Percentiles rank a stretch among this genome's conserved stretches.
These are phyloP conservation scores for Pseudomyrmex sp. DNA, from an alignment of 1,140 invertebrate genomes.

Conservation along the genomic window DNA sequence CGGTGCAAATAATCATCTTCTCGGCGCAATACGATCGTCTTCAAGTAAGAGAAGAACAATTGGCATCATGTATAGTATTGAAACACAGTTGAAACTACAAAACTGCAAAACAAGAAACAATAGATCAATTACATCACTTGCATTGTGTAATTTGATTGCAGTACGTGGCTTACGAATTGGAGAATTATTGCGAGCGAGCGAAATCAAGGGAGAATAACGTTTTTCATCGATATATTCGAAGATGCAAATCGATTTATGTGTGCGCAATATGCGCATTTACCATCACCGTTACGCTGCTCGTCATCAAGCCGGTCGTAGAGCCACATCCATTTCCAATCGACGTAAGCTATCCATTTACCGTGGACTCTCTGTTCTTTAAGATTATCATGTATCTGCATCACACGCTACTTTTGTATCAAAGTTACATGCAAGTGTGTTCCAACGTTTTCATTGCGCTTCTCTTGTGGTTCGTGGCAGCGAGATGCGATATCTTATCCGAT, in stretches of 20 bases:
- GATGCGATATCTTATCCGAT: slow-evolving; percentile 65
- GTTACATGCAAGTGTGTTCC: slow-evolving; percentile 40
- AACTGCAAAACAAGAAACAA: slow-evolving; percentile 1
- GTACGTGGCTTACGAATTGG: slow-evolving; percentile 54
- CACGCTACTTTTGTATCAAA: slow-evolving; percentile 60
- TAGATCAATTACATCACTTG: neutral
- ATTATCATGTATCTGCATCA: slow-evolving; percentile 65
- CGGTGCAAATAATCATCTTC: slow-evolving; percentile 49
- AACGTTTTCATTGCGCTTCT: slow-evolving; percentile 65
- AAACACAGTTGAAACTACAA: neutral
- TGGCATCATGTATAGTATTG: neutral
- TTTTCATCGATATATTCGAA: slow-evolving; percentile 56
- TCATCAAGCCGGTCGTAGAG: slow-evolving; percentile 59
- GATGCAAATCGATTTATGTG: slow-evolving; percentile 24
- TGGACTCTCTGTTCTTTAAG: slow-evolving; percentile 32
- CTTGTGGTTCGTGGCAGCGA: slow-evolving; percentile 68
- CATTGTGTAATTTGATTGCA: slow-evolving; percentile 26
- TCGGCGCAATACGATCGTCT: slow-evolving; percentile 32
- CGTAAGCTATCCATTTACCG: slow-evolving; percentile 67
- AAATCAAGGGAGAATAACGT: slow-evolving; percentile 25
- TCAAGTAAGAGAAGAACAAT: slow-evolving; percentile 45
- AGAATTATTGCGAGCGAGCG: slow-evolving; percentile 56
- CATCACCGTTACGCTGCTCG: neutral
- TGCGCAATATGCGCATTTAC: neutral
- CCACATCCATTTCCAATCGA: slow-evolving; percentile 60